A percentile compares a stretch with the other conserved stretches of the same genome.
These are phyloP conservation scores for Euthynnus affinis DNA, from an alignment of 2,797 vertebrate genomes.

Conservation along the genomic window DNA sequence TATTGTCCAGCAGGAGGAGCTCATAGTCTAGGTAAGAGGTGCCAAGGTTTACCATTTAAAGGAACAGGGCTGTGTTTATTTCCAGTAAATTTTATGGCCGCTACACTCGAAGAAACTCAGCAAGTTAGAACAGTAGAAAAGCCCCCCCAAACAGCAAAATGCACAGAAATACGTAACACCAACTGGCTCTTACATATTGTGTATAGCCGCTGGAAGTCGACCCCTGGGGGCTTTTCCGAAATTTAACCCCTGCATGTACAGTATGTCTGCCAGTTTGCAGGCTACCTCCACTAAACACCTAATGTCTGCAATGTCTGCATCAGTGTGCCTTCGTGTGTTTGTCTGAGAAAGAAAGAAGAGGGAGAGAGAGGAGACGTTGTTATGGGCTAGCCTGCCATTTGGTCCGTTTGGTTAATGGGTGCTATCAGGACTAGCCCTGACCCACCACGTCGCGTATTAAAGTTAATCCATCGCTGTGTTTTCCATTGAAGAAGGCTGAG, in stretches of 20 bases:
- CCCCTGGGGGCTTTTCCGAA: constrained; percentile 71
- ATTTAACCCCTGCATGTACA: constrained; percentile 81
- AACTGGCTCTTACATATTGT: constrained; percentile 51
- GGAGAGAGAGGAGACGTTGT: not conserved
- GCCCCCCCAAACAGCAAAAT: constrained; percentile 10
- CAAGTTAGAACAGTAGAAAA: not conserved
- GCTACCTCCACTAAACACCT: constrained; percentile 33
- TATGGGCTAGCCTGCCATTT: not conserved
- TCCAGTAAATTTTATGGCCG: constrained; percentile 31
- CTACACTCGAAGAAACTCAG: constrained; percentile 26
- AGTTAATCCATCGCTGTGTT: constrained; percentile 32
- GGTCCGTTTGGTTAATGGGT: not conserved
- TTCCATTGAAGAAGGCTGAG: not conserved
- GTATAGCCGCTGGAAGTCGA: constrained; percentile 69
- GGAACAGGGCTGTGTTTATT: constrained; percentile 58
- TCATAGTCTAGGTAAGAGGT: constrained; percentile 48
- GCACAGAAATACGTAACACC: constrained; percentile 26
- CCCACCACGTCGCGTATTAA: constrained; percentile 8
- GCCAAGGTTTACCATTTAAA: constrained; percentile 60
- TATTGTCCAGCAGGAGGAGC: constrained; percentile 72
- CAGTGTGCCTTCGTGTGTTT: not conserved
- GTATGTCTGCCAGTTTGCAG: constrained; percentile 47
- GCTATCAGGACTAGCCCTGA: not conserved
- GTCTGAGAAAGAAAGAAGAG: not conserved
- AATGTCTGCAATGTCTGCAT: constrained; percentile 8